Percentiles rank a stretch among this genome's conserved stretches.
Conservation (phyloP, 2,888 invertebrate species). For the Chloroclystis v-ata region DNA sequence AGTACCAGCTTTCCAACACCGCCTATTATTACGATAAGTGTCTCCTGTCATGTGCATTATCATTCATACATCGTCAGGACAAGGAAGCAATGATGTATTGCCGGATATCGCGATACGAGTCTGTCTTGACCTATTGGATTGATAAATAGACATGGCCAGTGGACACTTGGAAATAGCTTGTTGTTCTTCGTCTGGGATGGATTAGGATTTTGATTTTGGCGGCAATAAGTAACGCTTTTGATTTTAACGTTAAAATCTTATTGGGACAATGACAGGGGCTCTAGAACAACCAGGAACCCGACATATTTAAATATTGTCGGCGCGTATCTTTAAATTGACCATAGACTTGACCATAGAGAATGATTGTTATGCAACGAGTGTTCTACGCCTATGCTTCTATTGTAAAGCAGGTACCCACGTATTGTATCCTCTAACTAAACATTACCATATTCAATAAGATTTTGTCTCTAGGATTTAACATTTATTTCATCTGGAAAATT, state of each 20-base stretch:
- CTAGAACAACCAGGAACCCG: conserved; percentile 28
- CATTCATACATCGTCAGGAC: conserved; percentile 25
- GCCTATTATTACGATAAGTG: too few species aligned
- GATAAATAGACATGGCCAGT: conserved; percentile 14
- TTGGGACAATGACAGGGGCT: conserved; percentile 24
- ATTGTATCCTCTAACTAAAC: too few species aligned
- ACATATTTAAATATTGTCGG: conserved; percentile 27
- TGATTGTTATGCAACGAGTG: conserved; percentile 42
- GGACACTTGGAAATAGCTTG: neutral
- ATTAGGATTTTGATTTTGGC: too few species aligned
- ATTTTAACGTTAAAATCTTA: too few species aligned
- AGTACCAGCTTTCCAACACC: too few species aligned
- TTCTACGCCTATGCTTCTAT: conserved; percentile 32
- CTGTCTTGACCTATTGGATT: conserved; percentile 26
- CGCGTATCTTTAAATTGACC: conserved; percentile 23
- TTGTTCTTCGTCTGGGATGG: too few species aligned
- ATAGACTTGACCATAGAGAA: conserved; percentile 3
- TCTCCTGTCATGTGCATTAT: conserved; percentile 18
- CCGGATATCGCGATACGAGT: conserved; percentile 28
- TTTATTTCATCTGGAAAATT: too few species aligned
- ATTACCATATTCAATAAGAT: too few species aligned
- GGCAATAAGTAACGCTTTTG: too few species aligned
- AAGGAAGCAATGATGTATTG: conserved; percentile 29
- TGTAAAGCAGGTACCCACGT: too few species aligned
- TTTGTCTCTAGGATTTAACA: too few species aligned